A percentile compares a stretch with the other conserved stretches of the same genome.
These are phyloP conservation scores for Numida meleagris DNA, from an alignment of 2,113 vertebrate species.

Conservation along the genomic window DNA sequence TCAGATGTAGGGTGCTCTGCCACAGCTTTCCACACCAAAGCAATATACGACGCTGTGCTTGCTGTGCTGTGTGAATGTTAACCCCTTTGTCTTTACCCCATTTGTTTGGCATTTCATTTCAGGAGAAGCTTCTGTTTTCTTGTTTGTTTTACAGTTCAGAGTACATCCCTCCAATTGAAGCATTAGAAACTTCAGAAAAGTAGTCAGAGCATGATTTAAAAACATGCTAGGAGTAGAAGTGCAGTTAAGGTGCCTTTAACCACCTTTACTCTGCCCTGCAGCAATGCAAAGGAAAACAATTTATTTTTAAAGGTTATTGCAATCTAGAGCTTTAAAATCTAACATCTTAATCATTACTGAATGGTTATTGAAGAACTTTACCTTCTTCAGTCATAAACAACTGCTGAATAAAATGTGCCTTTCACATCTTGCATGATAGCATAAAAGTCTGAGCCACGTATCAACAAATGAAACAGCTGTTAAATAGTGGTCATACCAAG, in stretches of 20 bases:
- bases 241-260: constrained; percentile 27
- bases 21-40: background rate
- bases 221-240: constrained; percentile 28
- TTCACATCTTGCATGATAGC: background rate
- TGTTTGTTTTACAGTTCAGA: background rate
- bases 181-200: background rate
- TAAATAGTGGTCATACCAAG: background rate
- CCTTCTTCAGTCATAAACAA: constrained; percentile 29
- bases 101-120: background rate
- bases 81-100: background rate
- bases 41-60: background rate
- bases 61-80: background rate
- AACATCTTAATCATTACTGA: constrained; percentile 37
- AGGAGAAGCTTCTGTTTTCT: background rate
- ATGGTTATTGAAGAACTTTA: constrained; percentile 38
- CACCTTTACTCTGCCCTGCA: constrained; percentile 44
- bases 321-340: constrained; percentile 39
- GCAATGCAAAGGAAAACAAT: constrained; percentile 51
- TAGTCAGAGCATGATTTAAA: background rate
- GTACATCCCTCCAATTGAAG: background rate
- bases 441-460: background rate
- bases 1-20: background rate
- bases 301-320: constrained; percentile 63
- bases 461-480: background rate
- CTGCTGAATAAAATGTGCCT: background rate